Conservation (phyloP, 2,888 invertebrate genomes). For the Drosophila prolongata region DNA sequence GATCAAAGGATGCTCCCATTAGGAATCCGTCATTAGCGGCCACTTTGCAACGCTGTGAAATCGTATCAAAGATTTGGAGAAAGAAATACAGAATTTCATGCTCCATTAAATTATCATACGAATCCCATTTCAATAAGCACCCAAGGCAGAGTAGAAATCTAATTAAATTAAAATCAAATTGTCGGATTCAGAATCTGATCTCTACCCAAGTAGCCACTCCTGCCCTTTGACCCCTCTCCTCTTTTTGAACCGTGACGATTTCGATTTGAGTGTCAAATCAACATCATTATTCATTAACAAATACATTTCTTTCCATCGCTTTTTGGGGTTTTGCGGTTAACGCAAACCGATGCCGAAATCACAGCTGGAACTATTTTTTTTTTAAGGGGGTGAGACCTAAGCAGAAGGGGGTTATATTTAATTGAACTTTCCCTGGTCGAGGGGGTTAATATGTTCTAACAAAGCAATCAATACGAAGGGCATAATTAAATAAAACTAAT, state of each 20-base stretch:
- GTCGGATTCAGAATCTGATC: constrained; percentile 30
- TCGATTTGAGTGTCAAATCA: constrained; percentile 77
- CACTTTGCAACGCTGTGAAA: constrained; percentile 61
- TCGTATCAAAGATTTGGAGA: constrained; percentile 26
- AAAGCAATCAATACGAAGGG: constrained; percentile 76
- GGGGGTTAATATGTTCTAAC: constrained; percentile 73
- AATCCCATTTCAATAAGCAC: constrained; percentile 41
- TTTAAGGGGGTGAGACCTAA: constrained; percentile 6
- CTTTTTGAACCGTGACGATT: constrained; percentile 69
- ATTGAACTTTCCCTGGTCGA: constrained; percentile 68
- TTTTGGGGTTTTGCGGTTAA: constrained; percentile 64
- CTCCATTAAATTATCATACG: constrained; percentile 71
- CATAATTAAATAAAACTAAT: constrained; percentile 80
- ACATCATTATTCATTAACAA: constrained; percentile 80
- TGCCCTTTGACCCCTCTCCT: constrained; percentile 11
- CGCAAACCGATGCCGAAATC: constrained; percentile 48
- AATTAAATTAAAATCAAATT: constrained; percentile 75
- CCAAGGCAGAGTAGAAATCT: constrained; percentile 53
- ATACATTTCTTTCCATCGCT: constrained; percentile 57
- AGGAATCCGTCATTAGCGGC: constrained; percentile 67
- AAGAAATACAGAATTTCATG: constrained; percentile 67
- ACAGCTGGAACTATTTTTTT: constrained; percentile 61
- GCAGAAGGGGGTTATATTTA: constrained; percentile 55
- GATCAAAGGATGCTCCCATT: constrained; percentile 49
- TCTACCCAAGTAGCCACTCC: constrained; percentile 64